phyloP scores from a whole-genome alignment of 1,140 invertebrate species.

The Limonius californicus region DNA sequence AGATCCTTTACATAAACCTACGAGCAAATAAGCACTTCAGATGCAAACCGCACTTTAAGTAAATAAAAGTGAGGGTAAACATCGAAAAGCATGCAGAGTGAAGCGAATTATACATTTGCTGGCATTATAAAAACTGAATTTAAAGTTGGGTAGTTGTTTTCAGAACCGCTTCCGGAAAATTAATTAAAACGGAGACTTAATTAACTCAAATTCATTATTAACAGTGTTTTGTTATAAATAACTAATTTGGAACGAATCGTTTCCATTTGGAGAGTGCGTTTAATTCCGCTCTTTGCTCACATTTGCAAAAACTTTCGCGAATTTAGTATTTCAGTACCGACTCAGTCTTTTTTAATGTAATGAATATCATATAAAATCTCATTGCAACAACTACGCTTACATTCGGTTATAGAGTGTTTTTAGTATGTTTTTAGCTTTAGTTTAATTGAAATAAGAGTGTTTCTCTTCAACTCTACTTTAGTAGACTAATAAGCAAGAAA shows the following conservation, averaged over 20 bases:
- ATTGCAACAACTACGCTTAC: no score
- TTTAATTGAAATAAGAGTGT: no score
- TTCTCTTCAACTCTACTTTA: no score
- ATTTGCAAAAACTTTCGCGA: no score
- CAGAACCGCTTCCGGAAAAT: background rate
- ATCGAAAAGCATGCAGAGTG: background rate
- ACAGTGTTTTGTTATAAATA: constrained; percentile 1
- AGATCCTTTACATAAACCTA: constrained; percentile 75
- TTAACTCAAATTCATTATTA: constrained; percentile 8
- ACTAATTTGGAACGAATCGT: background rate
- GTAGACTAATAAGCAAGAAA: no score
- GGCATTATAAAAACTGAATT: background rate
- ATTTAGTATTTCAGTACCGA: no score
- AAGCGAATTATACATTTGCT: background rate
- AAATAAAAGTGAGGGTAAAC: background rate
- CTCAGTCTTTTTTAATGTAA: no score
- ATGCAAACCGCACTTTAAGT: background rate
- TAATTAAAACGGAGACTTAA: constrained; percentile 8
- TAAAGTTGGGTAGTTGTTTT: background rate
- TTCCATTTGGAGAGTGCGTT: no score
- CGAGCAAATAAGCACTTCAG: constrained; percentile 2
- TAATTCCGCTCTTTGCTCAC: no score
- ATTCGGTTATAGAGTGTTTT: no score
- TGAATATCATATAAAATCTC: no score
- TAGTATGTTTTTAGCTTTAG: no score